Base-by-base conservation (phyloP, 2,797 vertebrate species). In the Schizopygopsis pylzovi region DNA sequence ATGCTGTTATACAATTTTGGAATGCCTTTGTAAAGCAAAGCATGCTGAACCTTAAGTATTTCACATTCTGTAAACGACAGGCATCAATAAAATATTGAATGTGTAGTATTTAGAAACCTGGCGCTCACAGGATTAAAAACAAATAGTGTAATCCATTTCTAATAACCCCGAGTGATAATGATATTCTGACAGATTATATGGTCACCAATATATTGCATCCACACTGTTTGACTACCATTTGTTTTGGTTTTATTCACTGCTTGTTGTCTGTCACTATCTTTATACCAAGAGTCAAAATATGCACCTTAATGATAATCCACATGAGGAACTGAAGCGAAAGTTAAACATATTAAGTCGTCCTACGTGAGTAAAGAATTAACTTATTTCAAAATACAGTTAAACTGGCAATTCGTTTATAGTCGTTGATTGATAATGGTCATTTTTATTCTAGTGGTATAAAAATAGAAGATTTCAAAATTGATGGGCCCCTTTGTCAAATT, bases 401-500 rank as follows among this genome's bases (percentile, higher is more conserved):
- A 81, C 43, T 8, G 47, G 8, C 0, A 45, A 15, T 82, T 70
- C 61, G 52, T 79, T 63, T 52, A 65, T 59, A 79, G 25, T 52
- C 71, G 61, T n/a, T 84, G 37, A 84, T 86, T 78, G 41, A 15
- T 41, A 90, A 87, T 77, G 54, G 28, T 75, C 11, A 5, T 90
- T 81, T 91, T 45, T 88, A 33, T 93, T 91, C 81, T 89, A 99
- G 98, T 89, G 96, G 96, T n/a, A 93, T 99, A 89, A 93, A 92
- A 39, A 79, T 99, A 84, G 94, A 96, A 70, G 96, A 96, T 90
- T 92, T 95, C 84, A 97, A 96, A 90, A 82, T 94, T 3, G 97
- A 98, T 87, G 98, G 98, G 16, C 98, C 98, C 20, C 93, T 99
- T 84, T 92, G 98, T 85, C 98, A 99, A 89, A 96, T 99, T 91